phyloP scores from a whole-genome alignment of 2,797 vertebrate genomes.

The Setipinna tenuifilis region DNA sequence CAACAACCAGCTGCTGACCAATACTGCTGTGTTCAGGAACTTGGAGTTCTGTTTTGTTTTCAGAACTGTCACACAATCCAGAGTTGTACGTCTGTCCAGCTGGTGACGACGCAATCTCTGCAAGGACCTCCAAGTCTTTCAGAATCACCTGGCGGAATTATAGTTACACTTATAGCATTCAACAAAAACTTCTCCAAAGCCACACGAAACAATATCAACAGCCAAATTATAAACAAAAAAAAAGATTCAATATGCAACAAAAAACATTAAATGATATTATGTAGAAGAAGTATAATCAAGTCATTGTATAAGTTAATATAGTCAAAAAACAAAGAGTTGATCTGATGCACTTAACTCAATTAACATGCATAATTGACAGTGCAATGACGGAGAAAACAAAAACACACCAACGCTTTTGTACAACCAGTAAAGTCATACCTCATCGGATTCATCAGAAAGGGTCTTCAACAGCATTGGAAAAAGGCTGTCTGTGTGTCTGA shows the following conservation, averaged over 20 bases:
- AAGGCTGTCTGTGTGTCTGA: constrained; percentile 94
- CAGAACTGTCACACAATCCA: constrained; percentile 67
- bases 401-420: neutral
- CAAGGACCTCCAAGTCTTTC: constrained; percentile 95
- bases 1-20: constrained; percentile 68
- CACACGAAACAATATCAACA: too few species aligned
- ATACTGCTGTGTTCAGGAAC: constrained; percentile 72
- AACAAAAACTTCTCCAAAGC: neutral
- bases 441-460: constrained; percentile 93
- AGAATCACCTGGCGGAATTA: constrained; percentile 82
- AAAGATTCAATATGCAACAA: too few species aligned
- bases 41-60: constrained; percentile 80
- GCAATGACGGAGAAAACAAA: neutral
- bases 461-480: constrained; percentile 95
- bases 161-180: too few species aligned
- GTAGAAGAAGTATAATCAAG: too few species aligned
- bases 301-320: too few species aligned
- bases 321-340: too few species aligned
- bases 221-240: too few species aligned
- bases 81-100: constrained; percentile 86
- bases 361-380: neutral
- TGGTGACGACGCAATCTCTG: constrained; percentile 96
- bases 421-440: constrained; percentile 68
- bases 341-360: too few species aligned
- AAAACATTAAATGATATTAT: too few species aligned